Percentiles rank a stretch among this genome's conserved stretches.
These are phyloP conservation scores for Ennomos fuscantarius DNA, from an alignment of 2,888 invertebrate genomes.

Conservation along the genomic window DNA sequence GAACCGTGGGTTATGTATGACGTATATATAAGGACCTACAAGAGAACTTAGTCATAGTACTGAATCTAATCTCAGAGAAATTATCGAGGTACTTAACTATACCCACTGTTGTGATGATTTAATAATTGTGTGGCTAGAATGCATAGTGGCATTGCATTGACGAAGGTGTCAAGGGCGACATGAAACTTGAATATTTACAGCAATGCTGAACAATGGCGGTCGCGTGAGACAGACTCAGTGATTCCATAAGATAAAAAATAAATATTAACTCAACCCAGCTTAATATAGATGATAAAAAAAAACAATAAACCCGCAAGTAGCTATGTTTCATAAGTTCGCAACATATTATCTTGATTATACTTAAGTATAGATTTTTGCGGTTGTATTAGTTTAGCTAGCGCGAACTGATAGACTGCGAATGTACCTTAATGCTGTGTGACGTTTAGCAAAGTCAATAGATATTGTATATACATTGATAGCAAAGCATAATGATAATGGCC, in stretches of 20 bases:
- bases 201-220: conserved; percentile 30
- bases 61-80: neutral
- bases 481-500: conserved; percentile 58
- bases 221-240: conserved; percentile 26
- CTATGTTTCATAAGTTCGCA: conserved; percentile 3
- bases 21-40: too few relatives aligned
- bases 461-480: conserved; percentile 39
- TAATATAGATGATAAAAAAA: conserved; percentile 42
- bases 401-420: conserved; percentile 43
- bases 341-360: conserved; percentile 20
- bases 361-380: conserved; percentile 32
- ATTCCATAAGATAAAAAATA: conserved; percentile 40
- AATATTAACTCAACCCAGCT: conserved; percentile 44
- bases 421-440: conserved; percentile 43
- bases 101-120: too few relatives aligned
- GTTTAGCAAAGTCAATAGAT: conserved; percentile 57
- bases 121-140: too few relatives aligned
- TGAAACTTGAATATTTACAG: conserved; percentile 24
- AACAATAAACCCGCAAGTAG: conserved; percentile 44
- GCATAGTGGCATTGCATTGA: conserved; percentile 9
- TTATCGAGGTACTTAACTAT: conserved; percentile 3
- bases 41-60: neutral
- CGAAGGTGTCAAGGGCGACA: conserved; percentile 32
- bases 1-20: too few relatives aligned
- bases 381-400: conserved; percentile 13